Percentiles rank a stretch among this genome's conserved stretches.
phyloP scores from a whole-genome alignment of 2,888 invertebrate genomes.

The Seira musarum region DNA sequence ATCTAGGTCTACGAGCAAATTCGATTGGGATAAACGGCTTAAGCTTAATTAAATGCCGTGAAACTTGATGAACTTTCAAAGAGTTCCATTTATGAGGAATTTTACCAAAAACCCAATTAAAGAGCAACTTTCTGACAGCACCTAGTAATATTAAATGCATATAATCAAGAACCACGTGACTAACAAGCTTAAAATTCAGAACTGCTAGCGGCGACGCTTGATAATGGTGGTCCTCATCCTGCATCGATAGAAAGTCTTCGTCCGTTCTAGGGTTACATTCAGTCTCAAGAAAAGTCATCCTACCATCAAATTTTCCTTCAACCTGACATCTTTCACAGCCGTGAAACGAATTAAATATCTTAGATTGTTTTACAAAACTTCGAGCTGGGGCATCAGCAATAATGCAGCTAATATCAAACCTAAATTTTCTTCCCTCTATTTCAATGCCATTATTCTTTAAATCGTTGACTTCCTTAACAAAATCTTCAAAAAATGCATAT shows the following conservation, averaged over 20 bases:
- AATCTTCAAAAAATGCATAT: background rate
- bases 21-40: conserved; percentile 1
- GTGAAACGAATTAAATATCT: conserved; percentile 29
- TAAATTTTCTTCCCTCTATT: background rate
- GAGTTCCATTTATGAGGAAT: conserved; percentile 14
- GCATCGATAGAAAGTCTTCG: background rate
- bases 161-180: background rate
- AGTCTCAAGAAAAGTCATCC: conserved; percentile 4
- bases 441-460: background rate
- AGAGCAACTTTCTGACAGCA: background rate
- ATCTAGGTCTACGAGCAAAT: conserved; percentile 12
- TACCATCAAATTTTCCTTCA: conserved; percentile 32
- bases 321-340: conserved; percentile 37
- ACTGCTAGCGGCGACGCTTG: background rate
- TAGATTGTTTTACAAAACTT: conserved; percentile 26
- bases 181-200: background rate
- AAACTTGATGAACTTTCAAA: background rate
- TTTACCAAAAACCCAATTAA: conserved; percentile 17
- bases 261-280: background rate
- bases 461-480: background rate
- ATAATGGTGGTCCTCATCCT: background rate
- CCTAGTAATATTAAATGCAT: conserved; percentile 8
- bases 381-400: conserved; percentile 50
- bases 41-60: background rate
- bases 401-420: conserved; percentile 13